phyloP scores from a whole-genome alignment of 2,888 invertebrate species.

The Agrilus cyanescens region DNA sequence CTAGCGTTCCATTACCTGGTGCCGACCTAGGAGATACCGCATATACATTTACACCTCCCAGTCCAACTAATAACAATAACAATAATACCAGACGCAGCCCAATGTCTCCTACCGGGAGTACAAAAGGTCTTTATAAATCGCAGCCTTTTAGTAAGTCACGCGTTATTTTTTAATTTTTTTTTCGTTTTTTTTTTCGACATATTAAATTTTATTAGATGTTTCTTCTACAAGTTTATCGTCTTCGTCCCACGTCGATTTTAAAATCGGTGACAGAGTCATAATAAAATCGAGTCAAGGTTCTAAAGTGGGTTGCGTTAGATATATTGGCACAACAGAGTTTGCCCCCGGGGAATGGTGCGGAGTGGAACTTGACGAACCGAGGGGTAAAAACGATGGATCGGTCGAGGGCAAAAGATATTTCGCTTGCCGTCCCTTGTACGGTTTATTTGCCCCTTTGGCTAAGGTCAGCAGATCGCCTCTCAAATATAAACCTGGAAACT shows the following conservation, averaged over 20 bases:
- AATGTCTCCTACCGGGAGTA: conserved; percentile 29
- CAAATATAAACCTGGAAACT: conserved; percentile 48
- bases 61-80: conserved; percentile 21
- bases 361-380: conserved; percentile 84
- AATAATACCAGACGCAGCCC: conserved; percentile 24
- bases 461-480: conserved; percentile 83
- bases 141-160: conserved; percentile 27
- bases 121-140: conserved; percentile 24
- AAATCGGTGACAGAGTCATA: conserved; percentile 84
- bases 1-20: conserved; percentile 53
- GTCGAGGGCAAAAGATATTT: conserved; percentile 93
- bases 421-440: conserved; percentile 79
- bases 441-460: conserved; percentile 83
- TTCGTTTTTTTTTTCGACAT: not conserved
- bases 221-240: conserved; percentile 41
- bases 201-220: conserved; percentile 31
- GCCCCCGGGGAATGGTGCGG: conserved; percentile 93
- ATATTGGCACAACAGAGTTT: conserved; percentile 80
- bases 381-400: conserved; percentile 93
- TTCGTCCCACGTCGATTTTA: conserved; percentile 46
- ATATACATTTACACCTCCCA: conserved; percentile 11
- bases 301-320: conserved; percentile 77
- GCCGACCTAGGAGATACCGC: conserved; percentile 28
- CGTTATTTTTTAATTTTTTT: not conserved
- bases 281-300: conserved; percentile 78